Percentiles rank a stretch among this genome's conserved stretches.
phyloP scores from a whole-genome alignment of 1,140 invertebrate genomes.

The Vanessa atalanta region DNA sequence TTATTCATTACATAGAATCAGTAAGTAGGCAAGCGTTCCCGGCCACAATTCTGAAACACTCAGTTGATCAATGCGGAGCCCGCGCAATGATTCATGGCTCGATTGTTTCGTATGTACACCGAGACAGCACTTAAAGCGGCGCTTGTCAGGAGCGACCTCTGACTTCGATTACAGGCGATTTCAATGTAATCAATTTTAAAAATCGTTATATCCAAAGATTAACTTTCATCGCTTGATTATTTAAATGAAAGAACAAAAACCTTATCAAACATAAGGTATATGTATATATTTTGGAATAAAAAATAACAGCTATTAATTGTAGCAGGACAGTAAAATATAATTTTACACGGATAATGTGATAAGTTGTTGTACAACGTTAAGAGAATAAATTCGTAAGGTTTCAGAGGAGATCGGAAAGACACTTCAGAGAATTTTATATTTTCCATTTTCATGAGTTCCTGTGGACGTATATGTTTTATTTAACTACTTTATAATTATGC shows the following conservation, averaged over 20 bases:
- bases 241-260: too few species aligned
- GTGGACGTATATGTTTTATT: background rate
- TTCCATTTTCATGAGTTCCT: background rate
- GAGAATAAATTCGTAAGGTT: too few species aligned
- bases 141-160: constrained; percentile 27
- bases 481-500: background rate
- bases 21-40: constrained; percentile 43
- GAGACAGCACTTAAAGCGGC: constrained; percentile 29
- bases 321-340: too few species aligned
- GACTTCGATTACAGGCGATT: constrained; percentile 25
- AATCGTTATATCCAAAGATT: too few species aligned
- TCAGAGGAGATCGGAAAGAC: background rate
- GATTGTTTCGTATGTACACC: constrained; percentile 47
- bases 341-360: too few species aligned
- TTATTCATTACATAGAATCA: constrained; percentile 58
- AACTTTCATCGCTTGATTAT: too few species aligned
- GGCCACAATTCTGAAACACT: constrained; percentile 46
- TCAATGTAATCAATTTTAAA: background rate
- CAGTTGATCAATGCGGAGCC: constrained; percentile 39
- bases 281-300: too few species aligned
- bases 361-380: too few species aligned
- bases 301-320: too few species aligned
- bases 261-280: too few species aligned
- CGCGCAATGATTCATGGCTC: constrained; percentile 53
- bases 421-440: background rate